A percentile compares a stretch with the other conserved stretches of the same genome.
Evolutionary conservation across 2,888 invertebrate species (phyloP).

Genomic region (Odontothrips loti): DNA sequence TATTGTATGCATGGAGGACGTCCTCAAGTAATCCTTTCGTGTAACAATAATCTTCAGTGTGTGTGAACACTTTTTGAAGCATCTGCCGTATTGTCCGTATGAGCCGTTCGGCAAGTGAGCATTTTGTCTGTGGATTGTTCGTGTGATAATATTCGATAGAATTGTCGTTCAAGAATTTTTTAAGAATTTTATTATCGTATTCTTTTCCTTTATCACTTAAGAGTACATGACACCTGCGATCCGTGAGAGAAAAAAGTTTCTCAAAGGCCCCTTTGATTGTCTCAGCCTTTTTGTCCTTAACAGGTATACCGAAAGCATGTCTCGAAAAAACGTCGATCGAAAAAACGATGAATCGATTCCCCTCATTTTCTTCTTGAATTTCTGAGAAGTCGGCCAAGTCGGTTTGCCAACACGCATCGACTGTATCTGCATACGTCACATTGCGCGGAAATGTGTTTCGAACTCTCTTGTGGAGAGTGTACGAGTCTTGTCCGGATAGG

Average conservation of each 20-base stretch:
- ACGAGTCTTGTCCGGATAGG: background rate
- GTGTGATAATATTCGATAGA: conserved; percentile 38
- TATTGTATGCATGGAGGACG: conserved; percentile 40
- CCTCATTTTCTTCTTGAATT: background rate
- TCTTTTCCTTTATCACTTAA: background rate
- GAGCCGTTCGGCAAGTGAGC: conserved; percentile 42
- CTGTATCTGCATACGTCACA: background rate
- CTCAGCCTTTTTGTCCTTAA: background rate
- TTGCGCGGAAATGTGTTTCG: too few relatives aligned
- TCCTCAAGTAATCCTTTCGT: conserved; percentile 39
- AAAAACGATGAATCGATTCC: background rate
- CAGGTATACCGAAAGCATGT: background rate
- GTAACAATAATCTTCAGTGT: conserved; percentile 38
- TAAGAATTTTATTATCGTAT: background rate
- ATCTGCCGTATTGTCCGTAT: conserved; percentile 41
- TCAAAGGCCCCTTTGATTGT: conserved; percentile 26
- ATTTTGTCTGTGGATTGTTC: conserved; percentile 41
- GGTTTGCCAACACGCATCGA: background rate
- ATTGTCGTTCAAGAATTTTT: conserved; percentile 35
- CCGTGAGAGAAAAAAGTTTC: background rate
- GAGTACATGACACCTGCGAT: background rate
- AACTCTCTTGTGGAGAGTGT: background rate
- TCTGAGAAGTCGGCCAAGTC: background rate
- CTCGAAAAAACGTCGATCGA: background rate
- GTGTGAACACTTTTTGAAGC: conserved; percentile 41